These are phyloP conservation scores for Lytechinus variegatus DNA, from an alignment of 35 echinoderm and acorn worm genomes.

Conservation along the genomic window DNA sequence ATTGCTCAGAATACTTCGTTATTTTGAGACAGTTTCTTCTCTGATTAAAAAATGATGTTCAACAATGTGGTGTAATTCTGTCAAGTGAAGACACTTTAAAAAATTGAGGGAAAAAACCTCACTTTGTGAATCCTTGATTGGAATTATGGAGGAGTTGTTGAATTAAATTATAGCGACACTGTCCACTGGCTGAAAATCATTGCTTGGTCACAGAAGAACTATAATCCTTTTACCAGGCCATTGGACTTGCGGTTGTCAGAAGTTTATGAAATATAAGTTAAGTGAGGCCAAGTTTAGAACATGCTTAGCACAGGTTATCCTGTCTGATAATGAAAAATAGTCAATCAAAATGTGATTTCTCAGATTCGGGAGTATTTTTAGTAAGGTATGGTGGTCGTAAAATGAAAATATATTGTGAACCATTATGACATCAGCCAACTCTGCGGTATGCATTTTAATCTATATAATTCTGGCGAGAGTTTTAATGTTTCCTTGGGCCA, in stretches of 20 bases:
- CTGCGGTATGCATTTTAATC: neutral
- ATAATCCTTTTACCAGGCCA: neutral
- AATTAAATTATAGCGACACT: too few species aligned
- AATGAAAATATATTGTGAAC: neutral
- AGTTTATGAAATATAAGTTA: neutral
- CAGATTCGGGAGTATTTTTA: neutral
- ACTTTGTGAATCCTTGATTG: too few species aligned
- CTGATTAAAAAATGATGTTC: too few species aligned
- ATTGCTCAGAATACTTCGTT: too few species aligned
- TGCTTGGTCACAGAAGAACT: too few species aligned
- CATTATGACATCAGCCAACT: neutral
- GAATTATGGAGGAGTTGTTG: too few species aligned
- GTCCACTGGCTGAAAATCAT: too few species aligned
- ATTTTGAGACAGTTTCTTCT: too few species aligned
- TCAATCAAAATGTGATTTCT: neutral
- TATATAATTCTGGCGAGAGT: neutral
- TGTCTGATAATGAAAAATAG: neutral
- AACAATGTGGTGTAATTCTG: too few species aligned
- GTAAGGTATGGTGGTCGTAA: neutral
- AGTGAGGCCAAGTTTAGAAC: neutral
- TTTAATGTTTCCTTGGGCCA: neutral
- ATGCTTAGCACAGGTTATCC: neutral
- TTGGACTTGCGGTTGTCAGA: neutral
- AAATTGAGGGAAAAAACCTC: too few species aligned
- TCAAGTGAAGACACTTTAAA: too few species aligned